Evolutionary conservation across 2,113 vertebrate species (phyloP), one percentile per base, ranked within the genome.

Genomic region (Actenoides lindsayi): DNA sequence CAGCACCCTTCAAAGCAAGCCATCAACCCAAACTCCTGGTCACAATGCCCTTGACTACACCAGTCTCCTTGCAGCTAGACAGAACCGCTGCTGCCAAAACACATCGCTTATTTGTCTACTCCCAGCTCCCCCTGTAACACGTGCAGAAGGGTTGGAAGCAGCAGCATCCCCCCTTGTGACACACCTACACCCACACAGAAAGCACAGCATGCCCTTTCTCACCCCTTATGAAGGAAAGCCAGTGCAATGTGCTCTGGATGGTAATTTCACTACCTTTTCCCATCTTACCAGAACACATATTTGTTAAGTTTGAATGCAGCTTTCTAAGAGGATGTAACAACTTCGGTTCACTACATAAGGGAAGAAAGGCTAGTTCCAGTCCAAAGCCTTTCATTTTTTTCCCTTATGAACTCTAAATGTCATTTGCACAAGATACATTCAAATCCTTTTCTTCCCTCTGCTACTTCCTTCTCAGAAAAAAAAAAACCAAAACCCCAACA

Each of bases 101-200:
- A 62, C 23, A 48, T 4, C 48, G 4, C 5, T 21, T 16, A 10
- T 8, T 14, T 13, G 69, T 1, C 0, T 7, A 3, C 20, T 46
- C 60, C 42, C 69, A 59, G 23, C 57, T 54, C 75, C 44, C 35
- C 24, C 19, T 11, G 5, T 5, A 42, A 33, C 1, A 0, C 0
- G 0, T 1, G 25, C 64, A 59, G 42, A 6, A 62, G 13, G 68
- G 14, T n/a, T 3, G 35, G n/a, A 35, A 62, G 42, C 74, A 77
- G 54, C 68, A 65, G 12, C 59, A 33, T 2, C 64, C 18, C 65
- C 35, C 19, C 0, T 2, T 9, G 42, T 42, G 67, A 73, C 41
- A 48, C 16, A 20, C 0, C 0, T 4, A 16, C 21, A 30, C 21
- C 28, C 54, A 33, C 51, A 30, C 7, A 18, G 7, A 0, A 5